Base-by-base conservation (phyloP, 2,888 invertebrate species). In the Actias luna region DNA sequence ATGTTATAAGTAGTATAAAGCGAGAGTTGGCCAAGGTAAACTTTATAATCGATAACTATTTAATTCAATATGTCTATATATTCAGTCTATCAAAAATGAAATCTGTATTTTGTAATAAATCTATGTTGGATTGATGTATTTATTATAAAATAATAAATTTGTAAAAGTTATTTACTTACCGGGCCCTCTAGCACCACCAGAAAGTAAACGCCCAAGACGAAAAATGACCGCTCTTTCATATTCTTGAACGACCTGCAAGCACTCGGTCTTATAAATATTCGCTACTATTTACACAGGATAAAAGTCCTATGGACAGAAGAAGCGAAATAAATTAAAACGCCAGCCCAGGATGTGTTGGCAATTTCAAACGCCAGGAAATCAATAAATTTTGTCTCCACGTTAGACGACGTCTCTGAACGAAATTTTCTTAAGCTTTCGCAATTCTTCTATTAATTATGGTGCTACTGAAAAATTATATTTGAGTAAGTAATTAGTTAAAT, bases 181-280 rank as follows among this genome's bases (percentile, higher is more conserved):
- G 73, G 98, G 98, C 67, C 98, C 98, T 86, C 97, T 98, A 8
- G 98, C 98, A 22, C 98, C 98, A 22, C 98, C 98, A 1, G 97
- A 95, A 61, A 98, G 92, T 33, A 98, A 93, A 65, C 98, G 94
- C 7, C 98, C 98, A 63, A 99, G 92, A 60, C 98, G 95, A 85
- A 99, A 99, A 84, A 99, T 99, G 39, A 99, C 98, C 0, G 98
- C 98, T 67, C 99, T 93, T 85, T 99, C 98, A 84, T 99, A 99
- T 81, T 99, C 98, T 82, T 98, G 98, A 2, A 99, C 98, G 46
- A 99, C 98, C 98, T 98, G 70, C 12, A 50, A 18, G 25, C 25
- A 25, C 16, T 4, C 25, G 25, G 2, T 7, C 33, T 1, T 33
- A 33, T 33, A 14, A 39, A 16, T 39, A 39, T 12, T 33, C n/a